phyloP scores from a whole-genome alignment of 2,113 vertebrate genomes.

The Tauraco erythrolophus region DNA sequence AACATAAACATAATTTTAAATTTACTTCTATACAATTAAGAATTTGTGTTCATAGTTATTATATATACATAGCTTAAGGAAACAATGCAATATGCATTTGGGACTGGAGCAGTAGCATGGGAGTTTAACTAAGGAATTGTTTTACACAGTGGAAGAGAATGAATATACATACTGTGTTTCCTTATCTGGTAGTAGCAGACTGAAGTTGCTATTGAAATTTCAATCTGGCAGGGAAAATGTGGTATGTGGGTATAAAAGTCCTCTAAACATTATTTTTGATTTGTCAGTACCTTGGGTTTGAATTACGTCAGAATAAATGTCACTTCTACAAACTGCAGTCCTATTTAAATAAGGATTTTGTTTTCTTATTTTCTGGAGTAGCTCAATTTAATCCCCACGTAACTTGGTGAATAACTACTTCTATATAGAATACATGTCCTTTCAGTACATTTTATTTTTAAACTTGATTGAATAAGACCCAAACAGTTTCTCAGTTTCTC shows the following conservation, averaged over 20 bases:
- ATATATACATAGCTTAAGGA: background rate
- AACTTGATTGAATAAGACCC: background rate
- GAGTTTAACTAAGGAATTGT: background rate
- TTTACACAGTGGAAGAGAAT: background rate
- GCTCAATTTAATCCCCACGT: background rate
- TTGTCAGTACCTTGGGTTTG: background rate
- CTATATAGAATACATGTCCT: background rate
- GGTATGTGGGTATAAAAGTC: background rate
- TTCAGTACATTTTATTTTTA: background rate
- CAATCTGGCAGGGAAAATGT: background rate
- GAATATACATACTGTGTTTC: background rate
- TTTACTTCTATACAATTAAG: background rate
- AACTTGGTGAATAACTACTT: background rate
- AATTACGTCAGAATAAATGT: background rate
- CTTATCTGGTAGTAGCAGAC: slow-evolving; percentile 7
- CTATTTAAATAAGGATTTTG: background rate
- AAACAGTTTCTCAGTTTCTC: no score
- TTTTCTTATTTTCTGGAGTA: background rate
- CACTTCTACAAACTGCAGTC: background rate
- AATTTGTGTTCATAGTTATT: background rate
- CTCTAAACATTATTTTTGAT: background rate
- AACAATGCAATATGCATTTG: background rate
- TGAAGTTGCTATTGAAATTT: background rate
- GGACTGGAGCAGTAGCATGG: background rate
- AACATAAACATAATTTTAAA: background rate